A percentile compares a stretch with the other conserved stretches of the same genome.
Evolutionary conservation across 2,888 invertebrate species (phyloP).

Genomic region (Leucophenga montana): DNA sequence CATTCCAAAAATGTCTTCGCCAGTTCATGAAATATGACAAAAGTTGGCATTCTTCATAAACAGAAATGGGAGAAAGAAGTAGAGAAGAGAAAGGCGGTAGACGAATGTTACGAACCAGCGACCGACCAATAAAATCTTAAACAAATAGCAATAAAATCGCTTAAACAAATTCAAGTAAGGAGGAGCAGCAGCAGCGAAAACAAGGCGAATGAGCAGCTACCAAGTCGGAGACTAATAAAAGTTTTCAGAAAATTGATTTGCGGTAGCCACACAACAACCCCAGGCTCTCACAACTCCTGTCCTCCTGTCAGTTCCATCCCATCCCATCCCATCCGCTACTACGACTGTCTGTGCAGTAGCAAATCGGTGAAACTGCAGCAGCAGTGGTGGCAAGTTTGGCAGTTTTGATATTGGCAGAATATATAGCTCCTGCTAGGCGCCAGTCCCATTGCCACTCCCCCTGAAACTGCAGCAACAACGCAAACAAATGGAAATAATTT

Average conservation of each 20-base stretch:
- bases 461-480: slow-evolving; percentile 9
- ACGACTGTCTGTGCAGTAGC: background rate
- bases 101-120: background rate
- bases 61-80: no score
- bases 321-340: background rate
- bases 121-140: slow-evolving; percentile 15
- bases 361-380: background rate
- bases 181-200: background rate
- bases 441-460: background rate
- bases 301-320: no score
- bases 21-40: slow-evolving; percentile 7
- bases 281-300: background rate
- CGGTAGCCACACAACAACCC: slow-evolving; percentile 52
- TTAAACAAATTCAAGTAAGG: slow-evolving; percentile 6
- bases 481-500: background rate
- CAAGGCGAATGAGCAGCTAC: slow-evolving; percentile 1
- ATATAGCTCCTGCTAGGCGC: slow-evolving; percentile 3
- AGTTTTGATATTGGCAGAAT: slow-evolving; percentile 17
- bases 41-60: background rate
- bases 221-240: slow-evolving; percentile 44
- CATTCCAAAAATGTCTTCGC: slow-evolving; percentile 1
- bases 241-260: slow-evolving; percentile 60
- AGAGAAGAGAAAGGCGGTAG: background rate
- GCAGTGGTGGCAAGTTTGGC: slow-evolving; percentile 23
- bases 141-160: slow-evolving; percentile 17